Evolutionary conservation across 2,113 vertebrate genomes (phyloP).

Genomic region (Nematolebias whitei): DNA sequence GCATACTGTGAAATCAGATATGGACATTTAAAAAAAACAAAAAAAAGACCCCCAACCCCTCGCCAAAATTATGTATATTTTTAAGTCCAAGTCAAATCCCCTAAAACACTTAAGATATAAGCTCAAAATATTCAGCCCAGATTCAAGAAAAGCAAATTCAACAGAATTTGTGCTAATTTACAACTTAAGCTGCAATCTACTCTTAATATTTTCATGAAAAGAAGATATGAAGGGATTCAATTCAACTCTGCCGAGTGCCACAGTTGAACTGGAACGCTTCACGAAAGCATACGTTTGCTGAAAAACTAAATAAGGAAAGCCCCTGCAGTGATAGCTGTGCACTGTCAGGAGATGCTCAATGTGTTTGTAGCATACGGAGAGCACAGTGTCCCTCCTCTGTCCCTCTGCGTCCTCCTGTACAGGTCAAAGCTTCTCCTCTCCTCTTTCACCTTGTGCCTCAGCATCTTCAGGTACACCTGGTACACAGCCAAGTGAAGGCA

Average conservation of each 20-base stretch:
- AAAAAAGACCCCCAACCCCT: too few species aligned
- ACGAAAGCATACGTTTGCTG: background rate
- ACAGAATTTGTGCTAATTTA: slow-evolving; percentile 13
- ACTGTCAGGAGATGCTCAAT: slow-evolving; percentile 37
- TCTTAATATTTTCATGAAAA: slow-evolving; percentile 1
- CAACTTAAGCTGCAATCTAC: background rate
- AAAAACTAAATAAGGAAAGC: background rate
- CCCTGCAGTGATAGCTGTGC: background rate
- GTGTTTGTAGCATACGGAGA: slow-evolving; percentile 64
- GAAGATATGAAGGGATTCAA: slow-evolving; percentile 22
- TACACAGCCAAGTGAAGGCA: slow-evolving; percentile 75
- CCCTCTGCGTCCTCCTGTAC: slow-evolving; percentile 60
- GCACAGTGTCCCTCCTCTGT: slow-evolving; percentile 53
- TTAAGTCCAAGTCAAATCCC: slow-evolving; percentile 16
- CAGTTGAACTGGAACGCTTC: background rate
- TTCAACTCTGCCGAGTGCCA: background rate
- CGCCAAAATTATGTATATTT: too few species aligned
- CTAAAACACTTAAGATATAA: slow-evolving; percentile 12
- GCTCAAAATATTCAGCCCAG: background rate
- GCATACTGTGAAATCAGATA: slow-evolving; percentile 29
- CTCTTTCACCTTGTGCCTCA: slow-evolving; percentile 39
- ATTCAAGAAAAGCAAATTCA: slow-evolving; percentile 1
- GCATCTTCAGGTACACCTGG: slow-evolving; percentile 68
- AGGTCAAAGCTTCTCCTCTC: slow-evolving; percentile 51
- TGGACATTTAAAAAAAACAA: slow-evolving; percentile 4